phyloP scores from a whole-genome alignment of 35 echinoderm and acorn worm genomes.

The Heliocidaris erythrogramma region DNA sequence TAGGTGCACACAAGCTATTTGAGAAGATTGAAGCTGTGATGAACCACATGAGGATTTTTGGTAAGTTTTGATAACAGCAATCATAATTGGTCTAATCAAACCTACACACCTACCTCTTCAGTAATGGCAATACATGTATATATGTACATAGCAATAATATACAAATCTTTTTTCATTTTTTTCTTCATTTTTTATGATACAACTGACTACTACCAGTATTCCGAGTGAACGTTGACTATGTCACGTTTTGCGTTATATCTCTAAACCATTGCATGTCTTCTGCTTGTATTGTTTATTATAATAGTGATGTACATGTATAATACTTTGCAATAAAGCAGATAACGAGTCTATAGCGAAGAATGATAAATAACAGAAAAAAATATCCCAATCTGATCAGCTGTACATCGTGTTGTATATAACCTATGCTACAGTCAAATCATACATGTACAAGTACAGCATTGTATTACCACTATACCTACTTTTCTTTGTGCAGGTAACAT shows the following conservation, averaged over 20 bases:
- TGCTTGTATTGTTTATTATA: neutral
- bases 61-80: neutral
- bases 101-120: neutral
- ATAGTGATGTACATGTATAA: neutral
- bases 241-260: neutral
- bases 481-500: neutral
- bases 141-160: constrained; percentile 45
- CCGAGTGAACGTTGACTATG: neutral
- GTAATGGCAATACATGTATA: constrained; percentile 33
- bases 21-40: neutral
- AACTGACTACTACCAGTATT: neutral
- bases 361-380: neutral
- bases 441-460: neutral
- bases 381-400: neutral
- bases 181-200: neutral
- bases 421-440: neutral
- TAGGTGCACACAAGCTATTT: neutral
- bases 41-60: neutral
- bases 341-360: neutral
- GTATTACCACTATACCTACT: neutral
- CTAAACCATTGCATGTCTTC: neutral
- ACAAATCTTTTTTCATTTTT: neutral
- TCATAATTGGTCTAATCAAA: constrained; percentile 5
- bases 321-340: neutral
- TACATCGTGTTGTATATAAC: neutral